A percentile compares a stretch with the other conserved stretches of the same genome.
phyloP scores from a whole-genome alignment of 2,797 vertebrate species.

The Varecia variegata region DNA sequence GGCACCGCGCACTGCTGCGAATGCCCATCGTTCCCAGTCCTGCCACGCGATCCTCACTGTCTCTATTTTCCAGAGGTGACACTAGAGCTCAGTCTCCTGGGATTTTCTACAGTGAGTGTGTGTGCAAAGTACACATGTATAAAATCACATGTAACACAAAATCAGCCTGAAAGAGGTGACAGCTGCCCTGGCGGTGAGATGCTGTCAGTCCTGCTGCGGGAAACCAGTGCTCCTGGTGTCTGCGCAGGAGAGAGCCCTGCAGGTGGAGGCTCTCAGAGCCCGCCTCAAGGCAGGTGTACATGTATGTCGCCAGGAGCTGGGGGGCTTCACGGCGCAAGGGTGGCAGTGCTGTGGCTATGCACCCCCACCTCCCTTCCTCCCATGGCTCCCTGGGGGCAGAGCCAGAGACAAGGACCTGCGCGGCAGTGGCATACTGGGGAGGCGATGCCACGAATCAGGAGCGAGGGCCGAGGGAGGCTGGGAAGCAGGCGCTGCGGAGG shows the following conservation, averaged over 20 bases:
- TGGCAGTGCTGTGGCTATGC: background rate
- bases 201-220: background rate
- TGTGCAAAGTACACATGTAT: background rate
- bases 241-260: rapidly evolving
- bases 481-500: background rate
- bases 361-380: rapidly evolving
- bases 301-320: background rate
- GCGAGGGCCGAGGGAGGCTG: background rate
- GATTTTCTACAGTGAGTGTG: background rate
- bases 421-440: background rate
- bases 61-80: background rate
- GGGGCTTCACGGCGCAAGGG: background rate
- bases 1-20: background rate
- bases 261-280: background rate
- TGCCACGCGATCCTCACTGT: background rate
- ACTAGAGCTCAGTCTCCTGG: rapidly evolving
- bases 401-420: background rate
- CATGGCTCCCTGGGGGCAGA: background rate
- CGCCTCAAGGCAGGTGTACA: background rate
- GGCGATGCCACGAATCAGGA: background rate
- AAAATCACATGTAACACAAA: background rate
- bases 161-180: background rate
- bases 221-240: rapidly evolving
- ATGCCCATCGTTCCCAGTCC: background rate
- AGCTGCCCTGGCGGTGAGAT: rapidly evolving